Conservation (phyloP, 2,797 vertebrate species). For the Notolepis coatsorum region DNA sequence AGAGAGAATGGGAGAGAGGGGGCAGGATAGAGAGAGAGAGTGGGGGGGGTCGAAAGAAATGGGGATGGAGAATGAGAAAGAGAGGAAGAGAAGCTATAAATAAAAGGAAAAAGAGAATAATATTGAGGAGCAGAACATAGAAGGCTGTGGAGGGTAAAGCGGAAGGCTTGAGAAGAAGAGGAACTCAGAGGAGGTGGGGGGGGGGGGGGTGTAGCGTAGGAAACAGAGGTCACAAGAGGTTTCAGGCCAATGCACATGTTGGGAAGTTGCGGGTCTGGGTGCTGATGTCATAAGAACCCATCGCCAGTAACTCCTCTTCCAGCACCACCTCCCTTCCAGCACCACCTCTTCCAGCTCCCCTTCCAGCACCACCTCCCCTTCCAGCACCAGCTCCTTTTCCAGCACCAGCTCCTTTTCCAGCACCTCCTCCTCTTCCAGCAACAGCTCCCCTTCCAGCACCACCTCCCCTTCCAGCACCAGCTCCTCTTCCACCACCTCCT, state of each 20-base stretch:
- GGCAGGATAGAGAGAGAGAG: not conserved
- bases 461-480: not conserved
- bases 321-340: not conserved
- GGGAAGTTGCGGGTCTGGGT: constrained; percentile 23
- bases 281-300: constrained; percentile 48
- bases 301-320: constrained; percentile 17
- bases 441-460: constrained; percentile 5
- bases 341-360: constrained; percentile 40
- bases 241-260: constrained; percentile 29
- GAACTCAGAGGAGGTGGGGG: constrained; percentile 16
- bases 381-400: constrained; percentile 10
- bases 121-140: constrained; percentile 36
- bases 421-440: constrained; percentile 40
- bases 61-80: not conserved
- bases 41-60: constrained; percentile 18
- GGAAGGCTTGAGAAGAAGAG: constrained; percentile 15
- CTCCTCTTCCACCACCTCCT: not conserved
- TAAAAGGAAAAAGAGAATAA: constrained; percentile 41
- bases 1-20: constrained; percentile 20
- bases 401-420: not conserved
- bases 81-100: constrained; percentile 23
- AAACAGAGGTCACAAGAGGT: constrained; percentile 33
- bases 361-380: not conserved
- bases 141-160: not conserved
- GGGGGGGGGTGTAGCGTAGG: constrained; percentile 14